Conservation (phyloP, 2,888 invertebrate species). For the Drosophila setosimentum region DNA sequence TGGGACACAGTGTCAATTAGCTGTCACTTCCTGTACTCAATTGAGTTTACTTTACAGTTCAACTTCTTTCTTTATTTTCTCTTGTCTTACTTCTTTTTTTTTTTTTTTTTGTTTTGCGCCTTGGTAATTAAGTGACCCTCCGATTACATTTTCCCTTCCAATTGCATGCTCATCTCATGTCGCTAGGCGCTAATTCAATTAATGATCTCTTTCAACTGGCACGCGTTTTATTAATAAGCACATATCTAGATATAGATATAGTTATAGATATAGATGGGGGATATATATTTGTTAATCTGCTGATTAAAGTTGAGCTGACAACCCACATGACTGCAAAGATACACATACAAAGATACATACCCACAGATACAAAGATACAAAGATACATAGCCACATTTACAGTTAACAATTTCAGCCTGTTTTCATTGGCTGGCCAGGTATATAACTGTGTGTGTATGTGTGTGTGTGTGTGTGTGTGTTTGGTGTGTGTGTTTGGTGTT, state of each 20-base stretch:
- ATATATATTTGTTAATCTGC: background rate
- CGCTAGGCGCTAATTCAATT: slow-evolving; percentile 78
- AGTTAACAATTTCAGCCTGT: slow-evolving; percentile 33
- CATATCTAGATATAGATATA: slow-evolving; percentile 4
- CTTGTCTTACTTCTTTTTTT: background rate
- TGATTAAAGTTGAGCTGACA: background rate
- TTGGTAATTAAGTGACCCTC: slow-evolving; percentile 63
- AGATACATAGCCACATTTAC: slow-evolving; percentile 28
- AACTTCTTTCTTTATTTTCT: background rate
- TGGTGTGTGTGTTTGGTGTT: slow-evolving; percentile 37
- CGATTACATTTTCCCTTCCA: slow-evolving; percentile 12
- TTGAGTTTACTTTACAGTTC: slow-evolving; percentile 17
- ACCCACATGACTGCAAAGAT: slow-evolving; percentile 21
- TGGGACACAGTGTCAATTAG: slow-evolving; percentile 56
- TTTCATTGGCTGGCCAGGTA: slow-evolving; percentile 53
- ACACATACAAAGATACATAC: slow-evolving; percentile 9
- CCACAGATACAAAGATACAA: slow-evolving; percentile 31
- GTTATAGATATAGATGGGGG: background rate
- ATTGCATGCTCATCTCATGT: slow-evolving; percentile 25
- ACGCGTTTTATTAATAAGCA: slow-evolving; percentile 50
- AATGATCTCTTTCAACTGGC: slow-evolving; percentile 53
- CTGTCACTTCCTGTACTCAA: slow-evolving; percentile 73
- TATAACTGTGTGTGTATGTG: slow-evolving; percentile 10
- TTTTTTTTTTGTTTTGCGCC: slow-evolving; percentile 30
- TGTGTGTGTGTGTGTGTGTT: slow-evolving; percentile 21